A percentile compares a stretch with the other conserved stretches of the same genome.
Conservation (phyloP, 92 coral and sea anemone species). For the Zoanthus solanderi region DNA sequence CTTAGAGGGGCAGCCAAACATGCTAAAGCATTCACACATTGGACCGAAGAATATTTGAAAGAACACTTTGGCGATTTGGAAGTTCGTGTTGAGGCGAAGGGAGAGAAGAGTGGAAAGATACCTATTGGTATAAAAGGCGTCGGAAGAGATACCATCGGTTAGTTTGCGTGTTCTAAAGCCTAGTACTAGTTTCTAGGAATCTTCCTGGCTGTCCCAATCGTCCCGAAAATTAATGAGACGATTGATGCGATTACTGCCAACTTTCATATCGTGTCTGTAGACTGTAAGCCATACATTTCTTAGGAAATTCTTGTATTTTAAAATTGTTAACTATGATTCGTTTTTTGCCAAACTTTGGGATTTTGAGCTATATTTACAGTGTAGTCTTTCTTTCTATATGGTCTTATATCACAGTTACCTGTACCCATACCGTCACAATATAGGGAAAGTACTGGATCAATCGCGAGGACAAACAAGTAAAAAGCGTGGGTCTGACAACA, state of each 20-base stretch:
- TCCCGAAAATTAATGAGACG: neutral
- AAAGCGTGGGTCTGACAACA: too few relatives aligned
- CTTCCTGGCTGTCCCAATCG: neutral
- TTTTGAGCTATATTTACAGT: too few relatives aligned
- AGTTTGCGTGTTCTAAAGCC: neutral
- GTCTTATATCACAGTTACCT: too few relatives aligned
- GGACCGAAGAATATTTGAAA: constrained; percentile 86
- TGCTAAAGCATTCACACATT: constrained; percentile 74
- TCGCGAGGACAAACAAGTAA: too few relatives aligned
- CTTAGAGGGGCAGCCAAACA: constrained; percentile 89
- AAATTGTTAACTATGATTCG: too few relatives aligned
- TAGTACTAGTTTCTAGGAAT: neutral
- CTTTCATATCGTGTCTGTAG: too few relatives aligned
- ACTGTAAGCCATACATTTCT: too few relatives aligned
- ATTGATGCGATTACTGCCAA: neutral
- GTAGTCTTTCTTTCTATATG: too few relatives aligned
- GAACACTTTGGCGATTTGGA: constrained; percentile 82
- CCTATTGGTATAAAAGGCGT: constrained; percentile 92
- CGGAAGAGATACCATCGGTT: constrained; percentile 92
- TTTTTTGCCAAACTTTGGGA: too few relatives aligned
- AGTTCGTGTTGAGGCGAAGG: constrained; percentile 89
- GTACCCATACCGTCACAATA: too few relatives aligned
- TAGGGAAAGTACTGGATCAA: too few relatives aligned
- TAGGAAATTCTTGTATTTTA: too few relatives aligned
- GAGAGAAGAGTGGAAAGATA: constrained; percentile 81